These are phyloP conservation scores for Falco novaeseelandiae DNA, from an alignment of 2,797 vertebrate genomes.

Conservation along the genomic window DNA sequence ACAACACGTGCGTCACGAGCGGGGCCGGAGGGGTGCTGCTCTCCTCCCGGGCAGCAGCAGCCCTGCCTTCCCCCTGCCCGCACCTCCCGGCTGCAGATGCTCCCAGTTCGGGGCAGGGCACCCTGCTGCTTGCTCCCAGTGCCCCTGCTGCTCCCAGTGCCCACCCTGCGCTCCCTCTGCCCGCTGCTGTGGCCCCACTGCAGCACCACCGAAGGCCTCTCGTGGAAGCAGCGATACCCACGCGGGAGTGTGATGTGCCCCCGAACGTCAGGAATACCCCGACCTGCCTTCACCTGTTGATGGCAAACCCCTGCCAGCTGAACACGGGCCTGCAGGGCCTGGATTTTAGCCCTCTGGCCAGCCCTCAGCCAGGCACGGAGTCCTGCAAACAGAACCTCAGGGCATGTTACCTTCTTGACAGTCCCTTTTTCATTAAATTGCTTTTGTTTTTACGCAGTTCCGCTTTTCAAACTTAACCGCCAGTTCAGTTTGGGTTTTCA, in stretches of 20 bases:
- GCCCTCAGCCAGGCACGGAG: not conserved
- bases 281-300: not conserved
- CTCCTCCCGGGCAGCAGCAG: not conserved
- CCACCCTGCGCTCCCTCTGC: no score
- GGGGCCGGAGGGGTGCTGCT: not conserved
- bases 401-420: not conserved
- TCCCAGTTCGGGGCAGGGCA: not conserved
- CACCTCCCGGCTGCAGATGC: not conserved
- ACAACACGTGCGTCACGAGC: not conserved
- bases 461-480: not conserved
- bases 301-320: not conserved
- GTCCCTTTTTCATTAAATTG: not conserved
- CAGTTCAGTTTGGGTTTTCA: fast-evolving
- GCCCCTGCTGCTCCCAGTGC: not conserved
- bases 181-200: fast-evolving
- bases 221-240: not conserved
- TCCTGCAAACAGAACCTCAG: not conserved
- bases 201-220: not conserved
- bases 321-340: not conserved
- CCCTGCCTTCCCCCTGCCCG: not conserved
- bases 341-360: not conserved
- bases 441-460: not conserved
- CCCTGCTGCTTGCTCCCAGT: not conserved
- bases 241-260: not conserved
- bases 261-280: not conserved